Base-by-base conservation (phyloP, 2,888 invertebrate genomes). In the Tetheella fluctuosa region DNA sequence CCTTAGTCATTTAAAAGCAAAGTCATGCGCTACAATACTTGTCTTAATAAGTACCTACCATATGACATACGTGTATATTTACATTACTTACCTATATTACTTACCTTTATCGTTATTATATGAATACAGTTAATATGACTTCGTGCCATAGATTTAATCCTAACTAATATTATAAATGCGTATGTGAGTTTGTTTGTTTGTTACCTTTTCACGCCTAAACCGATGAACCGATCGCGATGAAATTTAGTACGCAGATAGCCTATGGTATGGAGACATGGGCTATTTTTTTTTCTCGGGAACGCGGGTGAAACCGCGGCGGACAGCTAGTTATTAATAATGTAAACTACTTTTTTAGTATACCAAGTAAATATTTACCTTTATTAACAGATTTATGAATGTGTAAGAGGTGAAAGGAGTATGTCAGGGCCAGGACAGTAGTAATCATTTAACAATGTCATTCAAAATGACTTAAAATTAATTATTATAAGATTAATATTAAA, bases 351-450 rank as follows among this genome's bases (percentile, higher is more conserved):
- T 10, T 30, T 30, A 30, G 30, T 17, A 42, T 42, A 42, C n/a
- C 12, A 34, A 12, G 34, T 12, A 37, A 15, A 1, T 37, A 37
- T 15, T 15, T 37, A 34, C 34, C 34, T 34, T 10, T 10, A 34
- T n/a, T 1, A 34, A 34, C 34, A 37, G 37, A 37, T 15, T 37
- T 15, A 39, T 39, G 39, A 48, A 48, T 48, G 48, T 20, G 48
- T 48, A 20, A 48, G 10, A 10, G 20, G 48, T 48, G 48, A 48
- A 48, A 48, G 48, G 48, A 48, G 48, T 48, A 48, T 17, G 48
- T 48, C 48, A 48, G 20, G 48, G 48, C 20, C 48, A 48, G 48
- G 48, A 48, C 48, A n/a, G 17, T 7, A 17, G 42, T 39, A 39
- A 39, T 34, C 6, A 10, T 48, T 48, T 48, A 48, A 48, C 17